These are phyloP conservation scores for Engraulis encrasicolus DNA, from an alignment of 2,113 vertebrate species.

Conservation along the genomic window DNA sequence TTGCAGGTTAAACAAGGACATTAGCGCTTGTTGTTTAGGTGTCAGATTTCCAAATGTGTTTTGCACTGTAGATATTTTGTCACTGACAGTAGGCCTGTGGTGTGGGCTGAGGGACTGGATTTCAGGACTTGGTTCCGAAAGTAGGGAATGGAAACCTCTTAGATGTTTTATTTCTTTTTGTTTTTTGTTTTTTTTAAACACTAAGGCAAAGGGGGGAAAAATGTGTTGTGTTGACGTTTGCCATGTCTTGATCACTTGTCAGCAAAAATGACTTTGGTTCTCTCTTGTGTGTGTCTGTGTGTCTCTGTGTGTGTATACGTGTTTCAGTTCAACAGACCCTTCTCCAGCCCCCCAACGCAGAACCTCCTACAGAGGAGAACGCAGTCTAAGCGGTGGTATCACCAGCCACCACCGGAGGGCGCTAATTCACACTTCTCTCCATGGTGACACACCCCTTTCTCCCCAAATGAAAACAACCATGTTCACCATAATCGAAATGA, in stretches of 20 bases:
- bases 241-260: too few relatives aligned
- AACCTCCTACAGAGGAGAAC: conserved; percentile 73
- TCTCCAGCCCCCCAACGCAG: conserved; percentile 76
- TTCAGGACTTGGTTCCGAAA: not conserved
- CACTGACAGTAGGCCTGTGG: not conserved
- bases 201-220: too few relatives aligned
- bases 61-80: not conserved
- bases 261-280: not conserved
- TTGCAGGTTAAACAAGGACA: not conserved
- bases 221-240: too few relatives aligned
- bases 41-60: not conserved
- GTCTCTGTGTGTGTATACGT: conserved; percentile 29
- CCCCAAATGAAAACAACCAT: conserved; percentile 2
- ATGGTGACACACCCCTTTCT: not conserved
- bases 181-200: too few relatives aligned
- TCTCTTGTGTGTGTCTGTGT: not conserved
- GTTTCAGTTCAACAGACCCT: conserved; percentile 81
- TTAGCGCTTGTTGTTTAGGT: not conserved
- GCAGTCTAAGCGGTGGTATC: conserved; percentile 53
- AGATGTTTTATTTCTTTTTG: not conserved
- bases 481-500: not conserved
- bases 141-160: not conserved
- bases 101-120: not conserved
- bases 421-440: conserved; percentile 4
- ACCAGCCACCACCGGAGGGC: conserved; percentile 34